Evolutionary conservation across 2,888 invertebrate species (phyloP), one percentile per base, ranked within the genome.

Genomic region (Eremobia ochroleuca): DNA sequence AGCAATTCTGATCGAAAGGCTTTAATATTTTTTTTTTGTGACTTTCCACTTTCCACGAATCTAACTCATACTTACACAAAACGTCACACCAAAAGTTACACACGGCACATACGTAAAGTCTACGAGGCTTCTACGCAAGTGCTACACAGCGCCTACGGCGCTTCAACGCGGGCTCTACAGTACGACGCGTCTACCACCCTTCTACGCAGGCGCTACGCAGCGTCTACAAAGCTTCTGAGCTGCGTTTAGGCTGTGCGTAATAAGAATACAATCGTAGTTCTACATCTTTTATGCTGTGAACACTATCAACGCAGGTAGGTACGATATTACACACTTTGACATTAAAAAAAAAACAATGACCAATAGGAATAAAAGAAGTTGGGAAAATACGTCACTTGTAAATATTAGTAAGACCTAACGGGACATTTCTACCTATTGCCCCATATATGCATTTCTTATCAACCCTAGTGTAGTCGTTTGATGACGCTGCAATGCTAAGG

Each of bases 381-480:
- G 21, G 4, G 52, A 28, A 61, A 79, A 79, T 52, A 79, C 34
- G 25, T 70, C 71, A 55, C 8, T 21, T 55, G 43, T 77, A 37
- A 80, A 72, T 55, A 80, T 80, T 80, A 31, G 28, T 46, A 37
- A 81, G 15, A 66, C 25, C 25, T 52, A 81, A 81, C 78, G 65
- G 78, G 59, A 59, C 40, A 40, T 11, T 25, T 25, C 6, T 79
- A 34, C 49, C 28, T 78, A 75, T 79, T 74, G 82, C 77, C 31
- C 13, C 64, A 77, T 31, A 46, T 52, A 31, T 52, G 52, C 11
- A 34, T 65, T 80, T 59, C 59, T 80, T 80, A 82, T 69, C 83
- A 31, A 58, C 21, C 59, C 43, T 62, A 52, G 69, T 64, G 58
- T 58, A 69, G 46, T 66, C 4, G 34, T 4, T 72, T 55, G 18